Base-by-base conservation (phyloP, 2,888 invertebrate species). In the Campopleginae sp. region DNA sequence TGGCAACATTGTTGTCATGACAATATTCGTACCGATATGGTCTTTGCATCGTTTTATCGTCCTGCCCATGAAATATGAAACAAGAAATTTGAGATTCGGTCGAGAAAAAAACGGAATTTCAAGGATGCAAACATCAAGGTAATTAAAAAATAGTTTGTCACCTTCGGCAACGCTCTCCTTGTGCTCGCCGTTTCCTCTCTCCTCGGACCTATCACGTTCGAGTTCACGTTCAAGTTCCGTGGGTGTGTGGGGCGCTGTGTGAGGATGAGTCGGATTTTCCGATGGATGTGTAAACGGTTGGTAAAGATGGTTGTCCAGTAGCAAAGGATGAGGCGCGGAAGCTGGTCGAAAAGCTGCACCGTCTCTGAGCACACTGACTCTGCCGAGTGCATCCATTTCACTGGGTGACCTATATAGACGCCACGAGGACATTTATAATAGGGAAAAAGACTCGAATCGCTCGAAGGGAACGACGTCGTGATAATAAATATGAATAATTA, bases 351-450 rank as follows among this genome's bases (percentile, higher is more conserved):
- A 88, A 93, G 94, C 91, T 87, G 92, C 91, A 51, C 95, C 95
- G 91, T 96, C 96, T 82, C 96, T 94, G 88, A 96, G 92, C 23
- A 96, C 96, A 86, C 96, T 96, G 66, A 96, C 96, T 88, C 96
- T 94, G 82, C 94, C 93, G 85, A 93, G 86, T 44, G 91, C 89
- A 80, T 94, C 93, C 65, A 93, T 88, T 70, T 93, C 93, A 88
- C 90, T 93, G 23, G 93, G 92, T 84, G 93, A 93, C 90, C 93
- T 93, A 72, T 76, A 7, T n/a, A n/a, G n/a, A n/a, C n/a, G 33
- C 6, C 6, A 10, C 80, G 33, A 38, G n/a, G 48, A 8, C 31
- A n/a, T 65, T 31, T 63, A 12, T 17, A 27, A 12, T 23, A 51
- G 10, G 7, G 7, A 27, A 68, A 68, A 71, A 7, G 5, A 17